Percentiles rank a stretch among this genome's conserved stretches.
phyloP scores from a whole-genome alignment of 2,113 vertebrate species.

The Gymnobelideus leadbeateri region DNA sequence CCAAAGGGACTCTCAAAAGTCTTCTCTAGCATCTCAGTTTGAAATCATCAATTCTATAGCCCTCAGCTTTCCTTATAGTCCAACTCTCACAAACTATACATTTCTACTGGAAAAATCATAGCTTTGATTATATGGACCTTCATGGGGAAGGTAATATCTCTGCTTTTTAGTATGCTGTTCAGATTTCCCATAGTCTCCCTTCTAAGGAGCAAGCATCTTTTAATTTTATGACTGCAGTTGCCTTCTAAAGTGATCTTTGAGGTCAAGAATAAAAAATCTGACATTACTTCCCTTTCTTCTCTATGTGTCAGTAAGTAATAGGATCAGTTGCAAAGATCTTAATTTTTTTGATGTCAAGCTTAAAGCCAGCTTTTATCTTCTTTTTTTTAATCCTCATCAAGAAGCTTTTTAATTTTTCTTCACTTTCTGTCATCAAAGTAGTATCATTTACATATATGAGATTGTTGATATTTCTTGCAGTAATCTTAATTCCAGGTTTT shows the following conservation, averaged over 20 bases:
- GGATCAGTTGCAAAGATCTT: background rate
- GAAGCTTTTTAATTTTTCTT: background rate
- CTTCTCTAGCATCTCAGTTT: background rate
- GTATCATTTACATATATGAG: background rate
- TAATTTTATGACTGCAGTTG: background rate
- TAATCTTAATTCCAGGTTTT: background rate
- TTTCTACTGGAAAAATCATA: background rate
- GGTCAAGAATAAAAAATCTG: background rate
- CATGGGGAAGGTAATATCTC: background rate
- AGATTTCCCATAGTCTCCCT: background rate
- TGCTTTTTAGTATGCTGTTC: background rate
- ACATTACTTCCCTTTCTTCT: background rate
- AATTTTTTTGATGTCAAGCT: background rate
- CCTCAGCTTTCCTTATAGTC: background rate
- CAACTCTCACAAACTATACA: background rate
- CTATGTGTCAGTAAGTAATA: background rate
- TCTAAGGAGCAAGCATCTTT: background rate
- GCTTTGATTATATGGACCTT: background rate
- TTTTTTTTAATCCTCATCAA: background rate
- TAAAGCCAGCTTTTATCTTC: background rate
- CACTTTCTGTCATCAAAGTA: background rate
- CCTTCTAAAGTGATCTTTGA: background rate
- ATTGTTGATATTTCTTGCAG: background rate
- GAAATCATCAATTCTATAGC: background rate
- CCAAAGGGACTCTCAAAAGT: background rate